Evolutionary conservation across 2,888 invertebrate genomes (phyloP), one percentile per base, ranked within the genome.

Genomic region (Uropetala carovei): DNA sequence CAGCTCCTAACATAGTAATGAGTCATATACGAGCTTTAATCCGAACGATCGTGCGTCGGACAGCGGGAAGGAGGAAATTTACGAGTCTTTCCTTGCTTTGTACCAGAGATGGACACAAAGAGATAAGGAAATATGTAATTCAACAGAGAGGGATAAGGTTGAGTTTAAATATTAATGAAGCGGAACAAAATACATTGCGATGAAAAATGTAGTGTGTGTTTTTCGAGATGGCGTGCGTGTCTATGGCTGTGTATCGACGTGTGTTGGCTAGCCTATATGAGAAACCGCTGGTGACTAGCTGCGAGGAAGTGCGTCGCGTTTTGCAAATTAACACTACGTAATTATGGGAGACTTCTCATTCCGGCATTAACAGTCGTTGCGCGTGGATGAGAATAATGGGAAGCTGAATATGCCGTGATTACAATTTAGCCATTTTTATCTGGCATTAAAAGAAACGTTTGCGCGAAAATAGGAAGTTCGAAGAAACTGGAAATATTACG

Each of bases 141-240:
- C 22, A 27, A 75, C 22, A 75, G 22, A 27, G 22, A 10, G 75
- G 22, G 22, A 75, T 22, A 9, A 75, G 75, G 75, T 75, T 11
- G 75, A 5, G 75, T 75, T 75, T 75, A 75, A 75, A 75, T 75
- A 75, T 75, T 75, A 22, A 75, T 75, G 75, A 75, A 75, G 75
- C 13, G 75, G 27, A 27, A 22, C 75, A 75, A 75, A 75, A 75
- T 75, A 4, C 27, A 75, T 22, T 75, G 27, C 27, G 75, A 75
- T 27, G 22, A 75, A 75, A 75, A 75, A 27, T 75, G 22, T 10
- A 27, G 18, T 75, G 13, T 22, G 27, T 11, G 22, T n/a, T 14
- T 75, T 75, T 27, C 75, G 9, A 75, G 75, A 75, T 27, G 13
- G 27, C 10, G 75, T 27, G 75, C 27, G n/a, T 27, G n/a, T 75